Base-by-base conservation (phyloP, 2,888 invertebrate genomes). In the Vanessa cardui region DNA sequence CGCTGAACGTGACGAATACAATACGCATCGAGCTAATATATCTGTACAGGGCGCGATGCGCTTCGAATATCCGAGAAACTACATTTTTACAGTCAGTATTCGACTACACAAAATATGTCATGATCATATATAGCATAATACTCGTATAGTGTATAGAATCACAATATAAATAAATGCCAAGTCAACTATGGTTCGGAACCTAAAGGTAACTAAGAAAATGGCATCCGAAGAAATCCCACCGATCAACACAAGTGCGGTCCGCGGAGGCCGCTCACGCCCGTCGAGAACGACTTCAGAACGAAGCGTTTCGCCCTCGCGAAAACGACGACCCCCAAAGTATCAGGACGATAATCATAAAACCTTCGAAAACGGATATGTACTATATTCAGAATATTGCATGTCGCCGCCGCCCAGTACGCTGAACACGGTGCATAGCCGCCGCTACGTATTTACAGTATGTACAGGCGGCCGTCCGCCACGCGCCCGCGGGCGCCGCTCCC, bases 141-240 rank as follows among this genome's bases (percentile, higher is more conserved):
- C 86, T 88, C 83, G 86, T 85, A 87, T 81, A 86, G 83, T 86
- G 85, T 84, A 84, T 81, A 88, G 84, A 87, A 91, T 90, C 89
- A 90, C 90, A 73, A 73, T 73, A 90, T 87, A 87, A 90, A 89
- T 91, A 92, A 92, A 92, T 92, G 92, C 92, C 91, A 89, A 84
- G 89, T 88, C 89, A 86, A 87, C 85, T 89, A 90, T 87, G 89
- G 88, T 88, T 88, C 83, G 80, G 85, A 85, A 89, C 86, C 89
- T 90, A 90, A 80, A 81, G 91, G 91, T 92, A 92, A 92, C 90
- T 91, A 87, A 90, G 89, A 87, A 86, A 89, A 91, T 91, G 92
- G 91, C 92, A 90, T 90, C 84, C 81, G 84, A 89, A 87, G 83
- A 86, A 85, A 84, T 82, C 79, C 79, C 80, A 77, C 81, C 78